Evolutionary conservation across 2,113 vertebrate species (phyloP).

Genomic region (Hemiprocne comata): DNA sequence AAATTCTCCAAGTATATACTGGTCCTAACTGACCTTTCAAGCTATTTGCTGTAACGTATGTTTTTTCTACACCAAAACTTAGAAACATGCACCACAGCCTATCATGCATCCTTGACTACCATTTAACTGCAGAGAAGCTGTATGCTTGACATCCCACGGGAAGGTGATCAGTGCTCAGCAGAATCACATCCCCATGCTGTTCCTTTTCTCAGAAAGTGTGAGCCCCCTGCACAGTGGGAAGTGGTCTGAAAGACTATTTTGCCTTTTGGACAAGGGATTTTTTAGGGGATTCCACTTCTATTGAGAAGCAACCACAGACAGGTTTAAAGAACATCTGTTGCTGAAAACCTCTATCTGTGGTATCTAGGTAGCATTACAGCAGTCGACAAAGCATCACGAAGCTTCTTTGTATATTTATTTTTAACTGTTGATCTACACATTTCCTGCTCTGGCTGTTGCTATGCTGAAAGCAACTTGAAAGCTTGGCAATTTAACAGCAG

Average conservation of each 20-base stretch:
- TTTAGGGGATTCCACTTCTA: neutral
- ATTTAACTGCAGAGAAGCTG: neutral
- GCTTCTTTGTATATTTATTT: neutral
- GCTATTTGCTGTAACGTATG: neutral
- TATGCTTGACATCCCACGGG: neutral
- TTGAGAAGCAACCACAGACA: neutral
- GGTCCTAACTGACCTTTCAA: neutral
- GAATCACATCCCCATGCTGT: neutral
- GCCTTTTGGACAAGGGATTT: neutral
- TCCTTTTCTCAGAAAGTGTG: neutral
- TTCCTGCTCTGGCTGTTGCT: neutral
- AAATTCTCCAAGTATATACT: neutral
- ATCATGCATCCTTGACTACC: neutral
- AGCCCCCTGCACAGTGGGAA: rapidly evolving
- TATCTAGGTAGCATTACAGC: neutral
- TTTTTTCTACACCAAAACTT: neutral
- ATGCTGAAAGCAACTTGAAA: neutral
- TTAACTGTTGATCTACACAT: neutral
- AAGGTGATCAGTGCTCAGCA: neutral
- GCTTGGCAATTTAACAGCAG: neutral
- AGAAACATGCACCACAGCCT: neutral
- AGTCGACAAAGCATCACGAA: neutral
- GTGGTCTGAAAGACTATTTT: neutral
- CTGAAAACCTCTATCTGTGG: neutral
- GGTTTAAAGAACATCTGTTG: neutral